Base-by-base conservation (phyloP, 2,113 vertebrate species). In the Scolopax mira region DNA sequence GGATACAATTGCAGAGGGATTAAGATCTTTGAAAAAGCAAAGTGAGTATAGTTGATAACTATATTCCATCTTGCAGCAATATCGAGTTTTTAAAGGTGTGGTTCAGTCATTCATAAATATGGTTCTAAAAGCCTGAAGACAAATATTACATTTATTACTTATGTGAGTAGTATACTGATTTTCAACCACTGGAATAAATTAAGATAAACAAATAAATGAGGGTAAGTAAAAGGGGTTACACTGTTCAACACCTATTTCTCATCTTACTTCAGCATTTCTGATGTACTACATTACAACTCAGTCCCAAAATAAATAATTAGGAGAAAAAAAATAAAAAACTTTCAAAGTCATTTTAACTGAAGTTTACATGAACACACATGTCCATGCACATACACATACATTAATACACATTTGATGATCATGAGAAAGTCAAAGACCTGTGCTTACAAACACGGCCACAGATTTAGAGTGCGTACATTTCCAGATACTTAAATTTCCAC, bases 11-110 rank as follows among this genome's bases (percentile, higher is more conserved):
- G 91, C 37, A 84, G 37, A 94, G 25, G 73, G 28, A 89, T 52
- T 24, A 95, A 85, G 75, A 4, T 25, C 87, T 97, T 80, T 79
- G 62, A 95, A 94, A 96, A 96, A 87, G 78, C 60, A 78, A 95
- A 66, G 55, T 30, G 33, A 94, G 61, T 37, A 66, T 11, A 90
- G 62, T 70, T 93, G 91, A 89, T 93, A 93, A 83, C 85, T 88
- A 79, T 37, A 88, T 85, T 94, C 73, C 78, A 90, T 83, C 89
- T 94, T 75, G 23, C 74, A 65, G 48, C 48, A 79, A 84, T 66
- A 95, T 67, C 81, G 84, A 8, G 41, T 89, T 88, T 65, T 85
- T 86, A 95, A 93, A 77, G 73, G 54, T 79, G 49, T 87, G 21
- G 57, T 75, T 95, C 35, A 82, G 49, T 57, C 11, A 69, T 35